These are phyloP conservation scores for Brachyistius frenatus DNA, from an alignment of 2,113 vertebrate genomes.

Conservation along the genomic window DNA sequence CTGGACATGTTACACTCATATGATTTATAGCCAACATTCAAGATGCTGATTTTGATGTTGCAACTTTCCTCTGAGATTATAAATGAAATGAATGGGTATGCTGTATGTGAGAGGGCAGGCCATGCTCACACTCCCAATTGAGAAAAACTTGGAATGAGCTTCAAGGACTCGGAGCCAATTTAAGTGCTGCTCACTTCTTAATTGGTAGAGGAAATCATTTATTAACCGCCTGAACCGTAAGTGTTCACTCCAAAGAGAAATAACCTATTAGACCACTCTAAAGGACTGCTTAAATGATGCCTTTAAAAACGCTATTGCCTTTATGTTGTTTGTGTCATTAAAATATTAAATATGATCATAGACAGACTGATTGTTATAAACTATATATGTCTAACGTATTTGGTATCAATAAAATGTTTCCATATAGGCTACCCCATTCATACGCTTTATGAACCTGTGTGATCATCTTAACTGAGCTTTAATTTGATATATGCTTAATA, in stretches of 20 bases:
- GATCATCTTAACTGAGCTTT: too few relatives aligned
- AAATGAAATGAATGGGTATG: constrained; percentile 16
- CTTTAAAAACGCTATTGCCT: too few relatives aligned
- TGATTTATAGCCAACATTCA: constrained; percentile 51
- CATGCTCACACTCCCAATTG: background rate
- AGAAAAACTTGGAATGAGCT: background rate
- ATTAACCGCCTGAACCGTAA: background rate
- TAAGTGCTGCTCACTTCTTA: background rate
- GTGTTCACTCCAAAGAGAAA: background rate
- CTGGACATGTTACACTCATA: constrained; percentile 13
- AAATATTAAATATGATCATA: too few relatives aligned
- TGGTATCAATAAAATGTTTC: too few relatives aligned
- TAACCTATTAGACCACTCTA: too few relatives aligned
- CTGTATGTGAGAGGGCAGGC: background rate
- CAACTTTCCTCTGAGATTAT: constrained; percentile 3
- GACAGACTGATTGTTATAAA: too few relatives aligned
- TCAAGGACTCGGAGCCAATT: background rate
- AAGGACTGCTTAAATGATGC: too few relatives aligned
- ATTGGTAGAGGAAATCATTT: background rate
- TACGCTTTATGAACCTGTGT: too few relatives aligned
- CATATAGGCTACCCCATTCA: too few relatives aligned
- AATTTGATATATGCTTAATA: too few relatives aligned
- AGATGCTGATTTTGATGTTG: constrained; percentile 44
- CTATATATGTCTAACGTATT: too few relatives aligned
- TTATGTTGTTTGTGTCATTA: too few relatives aligned